Percentiles rank a stretch among this genome's conserved stretches.
Conservation (phyloP, 2,113 vertebrate species). For the Pyrgilauda ruficollis region DNA sequence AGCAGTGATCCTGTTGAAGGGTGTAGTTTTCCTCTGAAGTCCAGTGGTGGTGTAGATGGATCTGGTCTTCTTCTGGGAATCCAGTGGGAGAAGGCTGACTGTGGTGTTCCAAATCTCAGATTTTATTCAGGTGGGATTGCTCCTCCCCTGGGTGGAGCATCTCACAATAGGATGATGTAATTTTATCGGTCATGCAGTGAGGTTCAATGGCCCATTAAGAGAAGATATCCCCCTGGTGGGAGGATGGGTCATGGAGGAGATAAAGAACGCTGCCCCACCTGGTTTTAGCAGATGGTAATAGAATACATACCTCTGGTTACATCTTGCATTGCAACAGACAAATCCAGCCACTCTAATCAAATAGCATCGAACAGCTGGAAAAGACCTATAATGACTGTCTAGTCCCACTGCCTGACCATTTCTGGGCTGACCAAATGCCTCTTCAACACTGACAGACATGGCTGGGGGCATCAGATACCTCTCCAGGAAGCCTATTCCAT, state of each 20-base stretch:
- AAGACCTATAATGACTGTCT: not conserved
- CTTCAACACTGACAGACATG: not conserved
- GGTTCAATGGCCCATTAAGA: not conserved
- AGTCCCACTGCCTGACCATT: not conserved
- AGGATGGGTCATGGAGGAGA: not conserved
- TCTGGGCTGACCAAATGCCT: not conserved
- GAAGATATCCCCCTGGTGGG: not conserved
- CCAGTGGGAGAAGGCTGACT: not conserved
- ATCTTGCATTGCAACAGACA: not conserved
- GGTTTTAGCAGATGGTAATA: not conserved
- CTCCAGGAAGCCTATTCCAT: not conserved
- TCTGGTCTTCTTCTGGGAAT: not conserved
- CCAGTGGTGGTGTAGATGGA: not conserved
- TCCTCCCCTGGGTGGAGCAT: not conserved
- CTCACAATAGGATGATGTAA: not conserved
- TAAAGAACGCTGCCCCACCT: not conserved
- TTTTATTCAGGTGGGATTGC: not conserved
- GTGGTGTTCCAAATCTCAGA: not conserved
- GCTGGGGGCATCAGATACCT: fast-evolving
- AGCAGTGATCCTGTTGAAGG: not conserved
- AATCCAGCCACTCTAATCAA: not conserved
- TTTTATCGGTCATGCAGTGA: not conserved
- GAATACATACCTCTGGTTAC: not conserved
- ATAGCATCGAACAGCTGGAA: not conserved
- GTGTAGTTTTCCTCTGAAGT: not conserved